Evolutionary conservation across 2,888 invertebrate genomes (phyloP).

Genomic region (Rhamnusium bicolor): DNA sequence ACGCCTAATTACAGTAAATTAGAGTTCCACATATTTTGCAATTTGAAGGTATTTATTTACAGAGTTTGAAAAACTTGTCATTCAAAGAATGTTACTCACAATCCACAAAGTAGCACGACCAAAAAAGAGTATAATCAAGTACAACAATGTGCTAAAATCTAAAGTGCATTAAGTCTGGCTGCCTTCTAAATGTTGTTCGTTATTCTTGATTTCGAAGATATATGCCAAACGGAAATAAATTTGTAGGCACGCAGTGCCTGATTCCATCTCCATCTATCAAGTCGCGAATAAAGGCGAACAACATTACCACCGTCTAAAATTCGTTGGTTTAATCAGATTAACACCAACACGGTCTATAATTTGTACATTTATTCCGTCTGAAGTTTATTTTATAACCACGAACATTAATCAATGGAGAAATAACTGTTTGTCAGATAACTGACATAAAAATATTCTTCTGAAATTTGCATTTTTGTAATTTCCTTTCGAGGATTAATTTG

Average conservation of each 20-base stretch:
- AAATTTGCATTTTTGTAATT: constrained; percentile 20
- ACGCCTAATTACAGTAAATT: too few relatives aligned
- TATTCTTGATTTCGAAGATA: constrained; percentile 44
- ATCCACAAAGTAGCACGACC: not conserved
- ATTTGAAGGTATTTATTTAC: not conserved
- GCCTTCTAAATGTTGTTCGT: constrained; percentile 31
- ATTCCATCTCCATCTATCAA: constrained; percentile 57
- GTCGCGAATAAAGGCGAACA: constrained; percentile 49
- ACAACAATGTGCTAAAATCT: constrained; percentile 18
- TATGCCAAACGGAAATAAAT: constrained; percentile 56
- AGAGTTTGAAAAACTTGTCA: not conserved
- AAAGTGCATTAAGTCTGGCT: constrained; percentile 30
- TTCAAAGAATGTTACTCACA: not conserved
- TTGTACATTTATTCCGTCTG: constrained; percentile 40
- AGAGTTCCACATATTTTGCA: not conserved
- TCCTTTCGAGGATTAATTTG: not conserved
- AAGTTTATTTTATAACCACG: constrained; percentile 29
- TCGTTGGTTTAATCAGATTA: constrained; percentile 51
- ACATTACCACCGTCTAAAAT: constrained; percentile 31
- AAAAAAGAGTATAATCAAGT: constrained; percentile 2
- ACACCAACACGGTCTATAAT: constrained; percentile 43
- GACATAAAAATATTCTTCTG: constrained; percentile 15
- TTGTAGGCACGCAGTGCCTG: constrained; percentile 56
- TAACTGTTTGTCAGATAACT: constrained; percentile 14
- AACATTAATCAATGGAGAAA: constrained; percentile 25